phyloP scores from a whole-genome alignment of 2,113 vertebrate species.

The Furnarius figulus region DNA sequence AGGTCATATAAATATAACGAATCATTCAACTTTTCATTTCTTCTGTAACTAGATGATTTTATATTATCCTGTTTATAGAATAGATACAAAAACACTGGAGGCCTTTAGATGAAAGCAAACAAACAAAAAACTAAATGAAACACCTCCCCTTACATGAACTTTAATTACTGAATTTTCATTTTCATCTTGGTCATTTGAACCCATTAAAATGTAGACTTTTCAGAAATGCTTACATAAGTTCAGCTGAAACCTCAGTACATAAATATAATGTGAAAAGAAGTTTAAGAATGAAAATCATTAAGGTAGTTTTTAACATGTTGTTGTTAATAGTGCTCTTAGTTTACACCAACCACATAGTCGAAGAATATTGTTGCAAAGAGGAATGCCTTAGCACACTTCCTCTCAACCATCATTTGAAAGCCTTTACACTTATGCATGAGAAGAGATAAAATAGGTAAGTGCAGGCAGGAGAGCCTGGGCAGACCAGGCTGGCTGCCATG shows the following conservation, averaged over 20 bases:
- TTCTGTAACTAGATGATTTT: constrained; percentile 58
- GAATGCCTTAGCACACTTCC: neutral
- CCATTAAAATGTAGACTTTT: constrained; percentile 33
- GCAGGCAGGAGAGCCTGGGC: neutral
- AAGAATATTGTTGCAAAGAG: neutral
- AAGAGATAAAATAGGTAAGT: neutral
- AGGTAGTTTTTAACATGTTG: neutral
- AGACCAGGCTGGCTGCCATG: neutral
- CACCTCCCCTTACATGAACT: constrained; percentile 36
- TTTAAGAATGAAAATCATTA: neutral
- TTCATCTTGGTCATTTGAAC: constrained; percentile 30
- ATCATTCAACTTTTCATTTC: constrained; percentile 59
- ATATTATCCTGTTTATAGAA: constrained; percentile 62
- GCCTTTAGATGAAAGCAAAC: constrained; percentile 66
- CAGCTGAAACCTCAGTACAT: neutral
- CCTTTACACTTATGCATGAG: neutral
- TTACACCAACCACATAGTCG: neutral
- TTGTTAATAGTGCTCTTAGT: neutral
- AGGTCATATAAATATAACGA: constrained; percentile 41
- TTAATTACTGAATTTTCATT: constrained; percentile 60
- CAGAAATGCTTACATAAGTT: constrained; percentile 14
- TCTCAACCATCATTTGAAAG: neutral
- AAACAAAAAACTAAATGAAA: constrained; percentile 63
- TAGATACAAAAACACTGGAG: constrained; percentile 43
- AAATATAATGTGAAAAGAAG: neutral